These are phyloP conservation scores for Oligia fasciuncula DNA, from an alignment of 2,888 invertebrate species.

Conservation along the genomic window DNA sequence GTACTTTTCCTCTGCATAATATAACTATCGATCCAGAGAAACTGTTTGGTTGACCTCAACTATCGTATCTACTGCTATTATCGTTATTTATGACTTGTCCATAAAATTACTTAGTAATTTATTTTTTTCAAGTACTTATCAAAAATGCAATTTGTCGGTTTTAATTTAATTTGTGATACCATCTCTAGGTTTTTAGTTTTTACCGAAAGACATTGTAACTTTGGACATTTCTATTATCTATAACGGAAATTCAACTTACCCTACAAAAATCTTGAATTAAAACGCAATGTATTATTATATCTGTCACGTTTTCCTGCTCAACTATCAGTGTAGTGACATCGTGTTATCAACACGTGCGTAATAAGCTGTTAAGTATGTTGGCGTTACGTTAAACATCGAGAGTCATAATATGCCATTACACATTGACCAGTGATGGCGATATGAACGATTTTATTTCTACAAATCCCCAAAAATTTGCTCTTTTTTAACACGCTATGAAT, in stretches of 20 bases:
- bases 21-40: constrained; percentile 17
- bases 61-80: constrained; percentile 11
- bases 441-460: neutral
- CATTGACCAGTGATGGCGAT: neutral
- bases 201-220: constrained; percentile 1
- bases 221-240: neutral
- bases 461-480: neutral
- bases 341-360: constrained; percentile 55
- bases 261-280: neutral
- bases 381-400: constrained; percentile 24
- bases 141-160: neutral
- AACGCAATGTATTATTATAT: constrained; percentile 4
- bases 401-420: constrained; percentile 15
- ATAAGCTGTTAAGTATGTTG: constrained; percentile 22
- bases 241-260: neutral
- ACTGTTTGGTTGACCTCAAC: constrained; percentile 18
- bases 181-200: constrained; percentile 3
- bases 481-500: neutral
- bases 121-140: too few relatives aligned
- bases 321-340: constrained; percentile 42
- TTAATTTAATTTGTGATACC: neutral
- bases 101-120: neutral
- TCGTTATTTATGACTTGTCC: constrained; percentile 3
- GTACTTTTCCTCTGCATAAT: constrained; percentile 27
- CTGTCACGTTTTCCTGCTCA: constrained; percentile 42